A percentile compares a stretch with the other conserved stretches of the same genome.
These are phyloP conservation scores for Trogon surrucura DNA, from an alignment of 2,113 vertebrate genomes.

Conservation along the genomic window DNA sequence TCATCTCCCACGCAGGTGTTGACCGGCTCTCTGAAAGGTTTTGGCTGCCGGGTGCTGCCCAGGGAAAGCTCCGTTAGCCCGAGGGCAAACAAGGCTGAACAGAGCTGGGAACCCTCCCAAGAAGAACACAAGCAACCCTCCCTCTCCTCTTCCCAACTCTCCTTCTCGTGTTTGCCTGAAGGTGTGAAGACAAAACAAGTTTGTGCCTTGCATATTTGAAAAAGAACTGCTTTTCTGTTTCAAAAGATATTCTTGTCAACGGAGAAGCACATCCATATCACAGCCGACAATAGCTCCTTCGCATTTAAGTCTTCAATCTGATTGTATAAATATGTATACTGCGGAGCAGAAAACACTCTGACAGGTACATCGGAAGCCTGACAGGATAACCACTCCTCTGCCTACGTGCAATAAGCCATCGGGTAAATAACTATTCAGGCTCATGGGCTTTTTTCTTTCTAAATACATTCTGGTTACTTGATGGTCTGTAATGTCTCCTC, in stretches of 20 bases:
- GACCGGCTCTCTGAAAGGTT: background rate
- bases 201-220: background rate
- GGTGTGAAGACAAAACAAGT: background rate
- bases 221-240: background rate
- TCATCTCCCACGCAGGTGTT: fast-evolving
- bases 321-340: constrained; percentile 18
- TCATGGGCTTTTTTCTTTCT: background rate
- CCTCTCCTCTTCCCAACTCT: background rate
- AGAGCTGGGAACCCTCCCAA: background rate
- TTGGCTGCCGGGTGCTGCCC: background rate
- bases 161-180: background rate
- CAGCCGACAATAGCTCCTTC: background rate
- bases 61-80: background rate
- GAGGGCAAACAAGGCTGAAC: background rate
- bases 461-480: constrained; percentile 28
- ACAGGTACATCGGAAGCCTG: constrained; percentile 12
- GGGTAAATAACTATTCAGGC: background rate
- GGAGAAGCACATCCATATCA: background rate
- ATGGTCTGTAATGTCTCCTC: background rate
- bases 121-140: background rate
- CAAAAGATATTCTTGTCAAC: background rate
- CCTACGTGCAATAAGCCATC: background rate
- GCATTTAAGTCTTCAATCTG: background rate
- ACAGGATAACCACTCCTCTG: constrained; percentile 50
- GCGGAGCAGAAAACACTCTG: background rate